Conservation (phyloP, 1,140 invertebrate genomes). For the Caenorhabditis brenneri region DNA sequence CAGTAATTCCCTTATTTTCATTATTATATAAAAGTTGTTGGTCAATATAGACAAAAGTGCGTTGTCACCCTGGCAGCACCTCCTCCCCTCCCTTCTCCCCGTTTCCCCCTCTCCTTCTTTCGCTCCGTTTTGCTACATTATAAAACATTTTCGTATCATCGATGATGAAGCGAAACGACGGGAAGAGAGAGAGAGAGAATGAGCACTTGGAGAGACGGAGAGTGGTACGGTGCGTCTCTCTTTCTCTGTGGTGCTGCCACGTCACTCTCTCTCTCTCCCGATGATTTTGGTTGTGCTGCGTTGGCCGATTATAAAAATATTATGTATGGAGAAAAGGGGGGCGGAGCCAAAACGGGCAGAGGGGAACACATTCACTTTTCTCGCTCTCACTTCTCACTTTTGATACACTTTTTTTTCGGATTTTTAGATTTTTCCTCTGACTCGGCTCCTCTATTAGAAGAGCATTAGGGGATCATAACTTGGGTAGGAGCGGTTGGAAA, state of each 20-base stretch:
- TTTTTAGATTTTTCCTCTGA: too few species aligned
- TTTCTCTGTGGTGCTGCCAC: background rate
- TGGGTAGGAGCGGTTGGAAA: too few species aligned
- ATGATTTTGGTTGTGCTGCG: background rate
- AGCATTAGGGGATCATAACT: too few species aligned
- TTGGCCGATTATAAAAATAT: constrained; percentile 39
- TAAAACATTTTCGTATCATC: constrained; percentile 26
- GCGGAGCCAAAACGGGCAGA: background rate
- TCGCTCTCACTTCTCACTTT: background rate
- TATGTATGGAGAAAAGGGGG: constrained; percentile 9
- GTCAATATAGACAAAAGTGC: background rate
- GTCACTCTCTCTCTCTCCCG: too few species aligned
- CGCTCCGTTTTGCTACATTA: background rate
- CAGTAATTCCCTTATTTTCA: background rate
- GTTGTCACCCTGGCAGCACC: background rate
- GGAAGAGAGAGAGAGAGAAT: background rate
- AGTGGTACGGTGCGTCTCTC: constrained; percentile 35
- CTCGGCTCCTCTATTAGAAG: too few species aligned
- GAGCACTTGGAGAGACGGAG: background rate
- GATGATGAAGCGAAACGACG: background rate
- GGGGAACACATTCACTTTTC: background rate
- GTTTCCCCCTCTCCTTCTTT: background rate
- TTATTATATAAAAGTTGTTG: background rate
- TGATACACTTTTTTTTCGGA: too few species aligned
- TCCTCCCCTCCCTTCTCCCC: background rate